These are phyloP conservation scores for Rhynchomys soricoides DNA, from an alignment of 2,113 vertebrate genomes.

Conservation along the genomic window DNA sequence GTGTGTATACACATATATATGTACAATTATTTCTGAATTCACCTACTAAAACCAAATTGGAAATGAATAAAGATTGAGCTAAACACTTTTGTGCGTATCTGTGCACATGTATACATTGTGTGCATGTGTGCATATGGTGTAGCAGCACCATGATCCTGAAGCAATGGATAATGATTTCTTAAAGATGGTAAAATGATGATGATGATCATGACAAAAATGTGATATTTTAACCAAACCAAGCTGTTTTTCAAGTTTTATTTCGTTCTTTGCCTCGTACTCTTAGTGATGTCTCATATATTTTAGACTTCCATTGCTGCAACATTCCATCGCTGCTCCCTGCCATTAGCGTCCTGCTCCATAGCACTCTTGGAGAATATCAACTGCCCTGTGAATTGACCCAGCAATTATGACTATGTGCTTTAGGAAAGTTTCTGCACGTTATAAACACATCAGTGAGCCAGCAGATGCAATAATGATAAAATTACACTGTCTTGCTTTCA, in stretches of 20 bases:
- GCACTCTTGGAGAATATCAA: slow-evolving; percentile 77
- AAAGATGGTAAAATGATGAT: background rate
- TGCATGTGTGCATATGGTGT: background rate
- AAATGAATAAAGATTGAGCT: background rate
- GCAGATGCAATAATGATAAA: slow-evolving; percentile 75
- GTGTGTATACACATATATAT: background rate
- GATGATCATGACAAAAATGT: background rate
- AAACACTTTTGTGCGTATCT: background rate
- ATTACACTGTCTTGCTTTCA: slow-evolving; percentile 82
- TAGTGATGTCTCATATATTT: slow-evolving; percentile 38
- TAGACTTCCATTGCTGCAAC: slow-evolving; percentile 40
- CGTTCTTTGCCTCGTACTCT: background rate
- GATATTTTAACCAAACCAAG: slow-evolving; percentile 1
- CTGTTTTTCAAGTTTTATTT: background rate
- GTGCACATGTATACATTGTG: background rate
- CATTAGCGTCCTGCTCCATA: slow-evolving; percentile 68
- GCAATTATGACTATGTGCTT: slow-evolving; percentile 79
- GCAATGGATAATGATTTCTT: background rate
- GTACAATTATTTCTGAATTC: background rate
- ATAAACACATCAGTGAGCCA: slow-evolving; percentile 81
- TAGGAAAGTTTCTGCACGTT: slow-evolving; percentile 77
- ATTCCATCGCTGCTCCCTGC: slow-evolving; percentile 54
- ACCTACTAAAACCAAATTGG: background rate
- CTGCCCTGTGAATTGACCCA: slow-evolving; percentile 70
- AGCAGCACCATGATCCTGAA: background rate